Evolutionary conservation across 1,140 invertebrate genomes (phyloP).

Genomic region (Nebria ingens): DNA sequence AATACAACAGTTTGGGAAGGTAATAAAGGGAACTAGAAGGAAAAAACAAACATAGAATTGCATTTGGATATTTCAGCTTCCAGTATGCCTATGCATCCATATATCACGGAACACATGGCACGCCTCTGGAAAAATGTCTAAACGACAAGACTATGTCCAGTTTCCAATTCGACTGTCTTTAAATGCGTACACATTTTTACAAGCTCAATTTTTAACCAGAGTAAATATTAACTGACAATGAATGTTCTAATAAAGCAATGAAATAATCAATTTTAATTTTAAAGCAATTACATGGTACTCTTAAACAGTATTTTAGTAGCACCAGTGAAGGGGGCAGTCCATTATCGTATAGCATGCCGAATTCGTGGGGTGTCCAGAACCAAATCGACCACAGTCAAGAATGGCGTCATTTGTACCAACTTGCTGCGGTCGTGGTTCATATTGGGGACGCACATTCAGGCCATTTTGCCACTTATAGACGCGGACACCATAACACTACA

Average conservation of each 20-base stretch:
- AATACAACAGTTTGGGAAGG: slow-evolving; percentile 78
- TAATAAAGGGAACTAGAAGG: slow-evolving; percentile 28
- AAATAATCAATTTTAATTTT: no score
- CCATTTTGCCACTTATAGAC: slow-evolving; percentile 85
- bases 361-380: slow-evolving; percentile 26
- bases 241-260: no score
- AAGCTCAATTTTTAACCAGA: slow-evolving; percentile 36
- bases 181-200: slow-evolving; percentile 63
- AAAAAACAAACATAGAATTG: not conserved
- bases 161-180: slow-evolving; percentile 76
- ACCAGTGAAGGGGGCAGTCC: slow-evolving; percentile 33
- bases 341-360: slow-evolving; percentile 29
- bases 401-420: slow-evolving; percentile 49
- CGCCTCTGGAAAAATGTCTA: slow-evolving; percentile 58
- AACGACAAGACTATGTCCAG: slow-evolving; percentile 73
- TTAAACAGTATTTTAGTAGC: slow-evolving; percentile 17
- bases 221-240: not conserved
- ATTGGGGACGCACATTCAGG: slow-evolving; percentile 74
- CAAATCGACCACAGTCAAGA: slow-evolving; percentile 28
- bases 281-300: no score
- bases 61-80: slow-evolving; percentile 43
- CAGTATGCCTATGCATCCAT: slow-evolving; percentile 74
- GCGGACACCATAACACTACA: slow-evolving; percentile 44
- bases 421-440: slow-evolving; percentile 82
- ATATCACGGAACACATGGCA: slow-evolving; percentile 78